Conservation (phyloP, 2,113 vertebrate genomes). For the Piprites chloris region DNA sequence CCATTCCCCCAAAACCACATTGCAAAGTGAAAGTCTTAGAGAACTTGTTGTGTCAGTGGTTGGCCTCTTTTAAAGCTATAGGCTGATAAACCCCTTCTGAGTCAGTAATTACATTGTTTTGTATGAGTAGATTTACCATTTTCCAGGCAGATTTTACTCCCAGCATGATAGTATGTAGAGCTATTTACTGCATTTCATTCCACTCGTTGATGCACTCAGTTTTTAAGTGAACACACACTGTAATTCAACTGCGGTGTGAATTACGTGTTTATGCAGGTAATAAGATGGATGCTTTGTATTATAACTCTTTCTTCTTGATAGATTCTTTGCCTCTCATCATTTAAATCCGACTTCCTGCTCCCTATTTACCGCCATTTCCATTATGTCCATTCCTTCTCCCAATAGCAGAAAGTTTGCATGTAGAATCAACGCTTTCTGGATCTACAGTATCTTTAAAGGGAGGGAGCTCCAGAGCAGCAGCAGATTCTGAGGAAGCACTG, state of each 20-base stretch:
- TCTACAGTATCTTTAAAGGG: not conserved
- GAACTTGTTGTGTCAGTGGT: not conserved
- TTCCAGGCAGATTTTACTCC: not conserved
- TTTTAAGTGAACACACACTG: not conserved
- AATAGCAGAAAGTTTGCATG: not conserved
- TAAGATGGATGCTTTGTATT: not conserved
- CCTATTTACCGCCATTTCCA: not conserved
- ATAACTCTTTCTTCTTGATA: not conserved
- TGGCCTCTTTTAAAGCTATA: not conserved
- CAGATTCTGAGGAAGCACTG: not conserved
- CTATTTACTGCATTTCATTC: not conserved
- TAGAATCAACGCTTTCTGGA: not conserved
- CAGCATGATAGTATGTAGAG: not conserved
- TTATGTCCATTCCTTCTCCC: not conserved
- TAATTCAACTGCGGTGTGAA: not conserved
- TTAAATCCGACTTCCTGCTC: not conserved
- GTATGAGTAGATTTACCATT: not conserved
- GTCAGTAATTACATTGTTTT: not conserved
- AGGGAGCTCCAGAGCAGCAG: not conserved
- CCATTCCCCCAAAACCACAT: not conserved
- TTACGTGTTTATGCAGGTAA: not conserved
- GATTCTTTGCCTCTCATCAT: not conserved
- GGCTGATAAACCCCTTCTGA: not conserved
- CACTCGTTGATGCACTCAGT: accelerated
- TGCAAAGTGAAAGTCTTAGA: not conserved